These are phyloP conservation scores for Prunella strophiata DNA, from an alignment of 2,797 vertebrate species.

Conservation along the genomic window DNA sequence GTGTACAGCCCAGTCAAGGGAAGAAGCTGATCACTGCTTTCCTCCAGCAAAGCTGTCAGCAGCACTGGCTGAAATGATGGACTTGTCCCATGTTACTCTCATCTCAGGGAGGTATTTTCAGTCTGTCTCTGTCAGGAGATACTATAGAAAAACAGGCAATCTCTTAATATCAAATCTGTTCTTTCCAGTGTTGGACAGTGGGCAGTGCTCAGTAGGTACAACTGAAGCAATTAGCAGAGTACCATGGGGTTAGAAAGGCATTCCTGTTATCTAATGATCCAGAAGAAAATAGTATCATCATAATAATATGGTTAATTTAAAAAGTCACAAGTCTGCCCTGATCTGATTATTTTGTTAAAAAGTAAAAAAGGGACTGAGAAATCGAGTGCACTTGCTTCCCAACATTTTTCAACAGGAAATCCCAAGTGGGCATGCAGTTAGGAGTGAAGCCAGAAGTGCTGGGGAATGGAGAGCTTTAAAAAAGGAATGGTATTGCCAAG, in stretches of 20 bases:
- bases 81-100: not conserved
- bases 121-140: not conserved
- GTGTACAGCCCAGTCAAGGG: not conserved
- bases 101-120: not conserved
- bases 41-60: not conserved
- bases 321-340: not conserved
- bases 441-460: not conserved
- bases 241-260: not conserved
- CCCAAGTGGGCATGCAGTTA: not conserved
- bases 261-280: not conserved
- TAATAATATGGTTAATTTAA: not conserved
- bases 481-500: not conserved
- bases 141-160: not conserved
- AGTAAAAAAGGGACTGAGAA: not conserved
- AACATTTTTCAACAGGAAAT: not conserved
- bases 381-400: not conserved
- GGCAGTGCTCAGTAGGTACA: not conserved
- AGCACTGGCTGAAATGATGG: rapidly evolving
- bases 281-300: not conserved
- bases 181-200: not conserved
- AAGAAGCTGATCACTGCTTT: not conserved
- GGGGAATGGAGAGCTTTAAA: not conserved
- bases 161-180: not conserved
- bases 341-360: not conserved
- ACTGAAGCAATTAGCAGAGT: not conserved